Base-by-base conservation (phyloP, 1,140 invertebrate genomes). In the Lasioglossum albipes region DNA sequence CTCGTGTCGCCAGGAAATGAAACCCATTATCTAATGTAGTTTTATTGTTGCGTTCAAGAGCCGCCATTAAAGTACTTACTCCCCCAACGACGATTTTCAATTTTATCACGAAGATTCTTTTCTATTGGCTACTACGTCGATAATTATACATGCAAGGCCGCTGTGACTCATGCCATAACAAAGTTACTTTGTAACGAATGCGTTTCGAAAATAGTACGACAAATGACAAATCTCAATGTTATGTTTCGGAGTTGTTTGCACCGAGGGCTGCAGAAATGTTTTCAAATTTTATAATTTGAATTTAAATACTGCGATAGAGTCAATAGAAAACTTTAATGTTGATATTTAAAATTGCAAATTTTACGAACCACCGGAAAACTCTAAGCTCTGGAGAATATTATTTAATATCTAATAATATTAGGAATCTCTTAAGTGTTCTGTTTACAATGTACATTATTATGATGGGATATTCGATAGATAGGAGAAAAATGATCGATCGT, bases 21-120 rank as follows among this genome's bases (percentile, higher is more conserved):
- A 87, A 82, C 73, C 75, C 86, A 90, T 90, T 89, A 90, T 90
- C 86, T 90, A 89, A 90, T 90, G 84, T 89, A 90, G 81, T 89
- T 89, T 89, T 88, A 89, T 90, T 87, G 83, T 88, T 89, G 82
- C 83, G 81, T 88, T 75, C 83, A 68, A 73, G 74, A 78, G 67
- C 70, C 76, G 36, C 75, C 84, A 83, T 86, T 86, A 87, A 89
- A 87, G 68, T 82, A 76, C 70, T 89, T 84, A 70, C 66, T 84
- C 77, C 82, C 83, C 74, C 59, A 81, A 61, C 20, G 20, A n/a
- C 18, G 42, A 54, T 70, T 36, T 52, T 10, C 62, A 66, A 31
- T 42, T 72, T 71, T 57, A 45, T 57, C 36, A 12, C 10, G n/a
- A 76, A 31, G 49, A 67, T 73, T 74, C 59, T 70, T 20, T 68